Percentiles rank a stretch among this genome's conserved stretches.
Conservation (phyloP, 2,888 invertebrate genomes). For the Exocentrus adspersus region DNA sequence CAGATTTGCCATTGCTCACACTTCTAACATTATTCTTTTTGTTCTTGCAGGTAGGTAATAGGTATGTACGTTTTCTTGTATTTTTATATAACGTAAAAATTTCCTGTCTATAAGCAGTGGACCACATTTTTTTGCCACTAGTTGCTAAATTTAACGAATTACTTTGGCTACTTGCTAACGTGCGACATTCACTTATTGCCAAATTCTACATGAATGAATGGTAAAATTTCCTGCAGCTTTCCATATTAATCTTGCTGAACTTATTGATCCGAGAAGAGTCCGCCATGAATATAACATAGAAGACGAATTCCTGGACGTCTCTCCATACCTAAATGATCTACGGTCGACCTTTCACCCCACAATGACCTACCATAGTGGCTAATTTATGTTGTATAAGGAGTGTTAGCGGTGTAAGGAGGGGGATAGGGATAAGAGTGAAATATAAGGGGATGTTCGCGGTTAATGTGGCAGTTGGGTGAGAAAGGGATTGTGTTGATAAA, state of each 20-base stretch:
- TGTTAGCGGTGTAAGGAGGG: background rate
- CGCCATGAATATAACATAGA: background rate
- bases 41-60: too few species aligned
- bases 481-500: background rate
- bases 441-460: background rate
- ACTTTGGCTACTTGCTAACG: too few species aligned
- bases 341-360: constrained; percentile 3
- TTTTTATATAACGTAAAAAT: too few species aligned
- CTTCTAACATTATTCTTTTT: too few species aligned
- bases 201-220: too few species aligned
- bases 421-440: background rate
- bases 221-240: background rate
- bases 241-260: constrained; percentile 3
- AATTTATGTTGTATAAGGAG: constrained; percentile 6
- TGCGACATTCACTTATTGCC: too few species aligned
- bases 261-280: constrained; percentile 4
- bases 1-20: too few species aligned
- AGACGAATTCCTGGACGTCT: background rate
- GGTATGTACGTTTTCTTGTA: too few species aligned
- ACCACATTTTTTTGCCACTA: too few species aligned
- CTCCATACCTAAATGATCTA: background rate
- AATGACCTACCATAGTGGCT: constrained; percentile 7
- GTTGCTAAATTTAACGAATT: too few species aligned
- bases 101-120: too few species aligned
- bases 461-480: background rate